Percentiles rank a stretch among this genome's conserved stretches.
These are phyloP conservation scores for Microplitis deprimator DNA, from an alignment of 2,888 invertebrate species.

Conservation along the genomic window DNA sequence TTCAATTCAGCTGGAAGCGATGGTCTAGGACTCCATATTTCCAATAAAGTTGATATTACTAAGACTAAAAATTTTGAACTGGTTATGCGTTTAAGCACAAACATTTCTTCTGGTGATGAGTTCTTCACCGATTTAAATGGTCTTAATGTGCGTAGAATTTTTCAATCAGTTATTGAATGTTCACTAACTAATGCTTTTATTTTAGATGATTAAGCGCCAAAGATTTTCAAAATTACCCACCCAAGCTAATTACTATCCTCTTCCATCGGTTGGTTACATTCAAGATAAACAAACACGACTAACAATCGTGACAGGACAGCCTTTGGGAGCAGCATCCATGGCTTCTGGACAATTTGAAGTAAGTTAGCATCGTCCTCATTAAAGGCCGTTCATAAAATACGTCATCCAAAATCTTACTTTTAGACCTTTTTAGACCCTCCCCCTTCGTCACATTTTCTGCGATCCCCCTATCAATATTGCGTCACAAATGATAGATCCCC, in stretches of 20 bases:
- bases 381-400: background rate
- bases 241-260: constrained; percentile 97
- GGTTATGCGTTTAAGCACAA: constrained; percentile 87
- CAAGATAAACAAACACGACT: constrained; percentile 82
- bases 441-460: no score
- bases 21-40: constrained; percentile 77
- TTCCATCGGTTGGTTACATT: constrained; percentile 89
- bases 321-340: constrained; percentile 90
- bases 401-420: background rate
- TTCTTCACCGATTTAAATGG: constrained; percentile 97
- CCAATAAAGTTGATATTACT: constrained; percentile 79
- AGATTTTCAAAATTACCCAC: constrained; percentile 89
- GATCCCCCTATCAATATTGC: no score
- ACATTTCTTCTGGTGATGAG: constrained; percentile 81
- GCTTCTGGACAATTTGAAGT: constrained; percentile 84
- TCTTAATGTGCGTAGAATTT: constrained; percentile 79
- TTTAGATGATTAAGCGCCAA: constrained; percentile 86
- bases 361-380: constrained; percentile 46
- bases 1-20: constrained; percentile 78
- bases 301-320: constrained; percentile 85
- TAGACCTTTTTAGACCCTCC: no score
- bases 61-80: constrained; percentile 87
- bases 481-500: no score
- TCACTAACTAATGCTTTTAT: constrained; percentile 16
- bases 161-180: background rate